Conservation (phyloP, 2,888 invertebrate species). For the Trisateles emortualis region DNA sequence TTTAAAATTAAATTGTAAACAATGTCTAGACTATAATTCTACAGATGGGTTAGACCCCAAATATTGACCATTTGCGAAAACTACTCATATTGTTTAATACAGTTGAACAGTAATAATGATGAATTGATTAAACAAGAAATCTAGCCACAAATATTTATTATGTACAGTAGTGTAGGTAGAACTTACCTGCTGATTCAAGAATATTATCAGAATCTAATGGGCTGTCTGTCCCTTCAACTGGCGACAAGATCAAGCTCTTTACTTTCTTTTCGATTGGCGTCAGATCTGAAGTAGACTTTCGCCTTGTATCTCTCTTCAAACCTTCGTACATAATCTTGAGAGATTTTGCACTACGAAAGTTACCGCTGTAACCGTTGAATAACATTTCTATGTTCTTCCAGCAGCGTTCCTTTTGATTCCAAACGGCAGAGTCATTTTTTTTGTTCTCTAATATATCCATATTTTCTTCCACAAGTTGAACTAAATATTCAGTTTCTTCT, state of each 20-base stretch:
- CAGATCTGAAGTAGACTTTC: background rate
- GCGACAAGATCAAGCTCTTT: background rate
- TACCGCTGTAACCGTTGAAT: background rate
- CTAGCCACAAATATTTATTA: background rate
- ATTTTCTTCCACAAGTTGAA: background rate
- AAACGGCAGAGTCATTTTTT: background rate
- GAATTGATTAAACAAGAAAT: background rate
- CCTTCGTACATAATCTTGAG: background rate
- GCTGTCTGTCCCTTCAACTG: background rate
- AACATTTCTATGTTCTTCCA: background rate
- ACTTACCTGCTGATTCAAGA: background rate
- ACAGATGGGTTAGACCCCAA: too few relatives aligned
- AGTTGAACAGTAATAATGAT: too few relatives aligned
- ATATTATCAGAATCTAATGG: background rate
- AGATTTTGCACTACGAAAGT: background rate
- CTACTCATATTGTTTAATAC: too few relatives aligned
- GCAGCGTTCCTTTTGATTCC: background rate
- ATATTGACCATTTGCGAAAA: too few relatives aligned
- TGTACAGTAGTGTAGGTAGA: background rate
- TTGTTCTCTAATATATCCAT: background rate
- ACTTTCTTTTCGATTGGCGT: background rate
- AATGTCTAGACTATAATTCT: too few relatives aligned
- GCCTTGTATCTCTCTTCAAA: background rate
- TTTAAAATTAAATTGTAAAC: too few relatives aligned
- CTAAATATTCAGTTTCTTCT: background rate